Base-by-base conservation (phyloP, 2,113 vertebrate species). In the Oxyruncus cristatus region DNA sequence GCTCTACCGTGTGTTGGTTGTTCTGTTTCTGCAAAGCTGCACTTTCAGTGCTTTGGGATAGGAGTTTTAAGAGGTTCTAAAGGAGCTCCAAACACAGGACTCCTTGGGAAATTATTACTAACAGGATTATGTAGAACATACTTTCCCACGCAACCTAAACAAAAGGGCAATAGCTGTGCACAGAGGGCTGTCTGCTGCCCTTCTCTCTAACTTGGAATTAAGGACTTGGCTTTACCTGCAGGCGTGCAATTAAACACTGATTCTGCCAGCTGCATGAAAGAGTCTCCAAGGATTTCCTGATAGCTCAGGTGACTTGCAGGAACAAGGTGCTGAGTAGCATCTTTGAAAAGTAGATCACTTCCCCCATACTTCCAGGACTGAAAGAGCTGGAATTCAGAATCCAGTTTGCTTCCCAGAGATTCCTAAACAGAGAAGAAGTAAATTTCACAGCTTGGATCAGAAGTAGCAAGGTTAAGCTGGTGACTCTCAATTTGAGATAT, bases 311-410 rank as follows among this genome's bases (percentile, higher is more conserved):
- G 98, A 91, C 97, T 98, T 7, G 98, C 98, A 92, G 97, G 98
- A 61, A 98, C 96, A 9, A 99, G 98, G 82, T 97, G 98, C 66
- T 83, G 96, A 26, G 99, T 98, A 41, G 97, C 65, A 46, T 99
- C 99, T 97, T 99, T 99, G 93, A 99, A 99, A 67, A 99, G 98
- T 85, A 99, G 95, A 93, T 99, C 99, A 44, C 97, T 99, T 95
- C 98, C 99, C 93, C 98, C 98, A 37, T 98, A 99, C 35, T 97
- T 97, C 52, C 97, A 93, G 0, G 99, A 99, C 86, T 98, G 96
- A 94, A 99, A 99, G 47, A 99, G 98, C 4, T 97, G 97, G 91
- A 99, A 99, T 22, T 97, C 96, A 33, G 97, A 75, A 62, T 98
- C 95, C 83, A 77, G 50, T 73, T 96, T 98, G 62, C 97, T 94